A percentile compares a stretch with the other conserved stretches of the same genome.
phyloP scores from a whole-genome alignment of 2,113 vertebrate species.

The Glaucidium brasilianum region DNA sequence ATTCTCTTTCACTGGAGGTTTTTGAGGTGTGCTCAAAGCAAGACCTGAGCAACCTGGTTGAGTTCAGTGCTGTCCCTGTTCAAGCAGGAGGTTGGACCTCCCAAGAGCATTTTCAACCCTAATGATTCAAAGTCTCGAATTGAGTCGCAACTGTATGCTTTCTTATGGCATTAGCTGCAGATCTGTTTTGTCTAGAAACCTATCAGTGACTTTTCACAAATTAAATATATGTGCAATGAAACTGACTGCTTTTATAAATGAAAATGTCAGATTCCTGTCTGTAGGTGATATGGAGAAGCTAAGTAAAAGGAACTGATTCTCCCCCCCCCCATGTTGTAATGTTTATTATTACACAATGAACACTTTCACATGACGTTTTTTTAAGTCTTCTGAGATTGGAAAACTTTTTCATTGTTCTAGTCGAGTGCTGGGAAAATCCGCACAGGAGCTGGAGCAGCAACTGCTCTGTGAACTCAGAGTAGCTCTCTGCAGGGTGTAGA shows the following conservation, averaged over 20 bases:
- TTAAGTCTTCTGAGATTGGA: not conserved
- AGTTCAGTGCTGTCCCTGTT: not conserved
- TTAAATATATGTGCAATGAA: not conserved
- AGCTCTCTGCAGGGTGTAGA: not conserved
- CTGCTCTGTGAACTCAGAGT: not conserved
- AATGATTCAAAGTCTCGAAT: rapidly evolving
- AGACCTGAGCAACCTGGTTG: not conserved
- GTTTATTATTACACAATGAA: not conserved
- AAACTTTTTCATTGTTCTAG: not conserved
- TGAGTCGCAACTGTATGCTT: not conserved
- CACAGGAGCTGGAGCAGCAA: not conserved
- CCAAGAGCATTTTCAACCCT: not conserved
- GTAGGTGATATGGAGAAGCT: not conserved
- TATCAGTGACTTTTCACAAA: not conserved
- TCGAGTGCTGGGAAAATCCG: not conserved
- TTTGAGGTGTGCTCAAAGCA: not conserved
- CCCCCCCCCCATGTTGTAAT: not conserved
- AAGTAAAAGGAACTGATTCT: not conserved
- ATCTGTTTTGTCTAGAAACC: not conserved
- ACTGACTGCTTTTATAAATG: not conserved
- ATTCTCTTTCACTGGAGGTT: not conserved
- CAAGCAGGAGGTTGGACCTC: not conserved
- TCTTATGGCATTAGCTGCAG: not conserved
- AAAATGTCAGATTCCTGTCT: not conserved
- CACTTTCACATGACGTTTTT: rapidly evolving